Evolutionary conservation across 2,113 vertebrate species (phyloP).

Genomic region (Gobio gobio): DNA sequence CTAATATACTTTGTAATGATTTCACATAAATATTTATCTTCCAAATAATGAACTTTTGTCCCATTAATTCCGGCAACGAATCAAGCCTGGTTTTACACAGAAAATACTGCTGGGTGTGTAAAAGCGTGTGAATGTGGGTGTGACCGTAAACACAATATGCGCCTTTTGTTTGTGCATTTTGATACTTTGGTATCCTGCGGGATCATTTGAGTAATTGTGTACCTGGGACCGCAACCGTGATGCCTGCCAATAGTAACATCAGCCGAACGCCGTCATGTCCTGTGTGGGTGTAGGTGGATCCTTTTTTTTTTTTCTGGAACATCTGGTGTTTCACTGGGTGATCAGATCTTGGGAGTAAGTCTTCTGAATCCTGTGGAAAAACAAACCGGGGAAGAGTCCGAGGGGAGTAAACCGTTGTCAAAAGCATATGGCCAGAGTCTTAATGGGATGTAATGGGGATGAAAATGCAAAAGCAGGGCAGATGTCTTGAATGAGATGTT

Average conservation of each 20-base stretch:
- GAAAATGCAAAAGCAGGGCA: conserved; percentile 58
- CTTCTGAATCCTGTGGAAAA: conserved; percentile 39
- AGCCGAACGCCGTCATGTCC: background rate
- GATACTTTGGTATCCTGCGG: background rate
- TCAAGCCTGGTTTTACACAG: background rate
- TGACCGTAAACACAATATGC: background rate
- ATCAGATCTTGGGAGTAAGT: conserved; percentile 38
- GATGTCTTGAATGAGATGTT: conserved; percentile 39
- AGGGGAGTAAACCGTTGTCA: conserved; percentile 48
- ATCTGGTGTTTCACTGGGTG: conserved; percentile 49
- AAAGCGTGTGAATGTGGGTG: background rate
- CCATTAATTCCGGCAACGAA: background rate
- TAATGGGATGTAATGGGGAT: conserved; percentile 52
- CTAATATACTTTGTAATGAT: background rate
- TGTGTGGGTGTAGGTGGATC: background rate
- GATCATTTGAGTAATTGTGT: background rate
- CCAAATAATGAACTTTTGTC: conserved; percentile 6
- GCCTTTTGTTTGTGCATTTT: conserved; percentile 26
- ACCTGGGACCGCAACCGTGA: background rate
- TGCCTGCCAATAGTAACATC: conserved; percentile 2
- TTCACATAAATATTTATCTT: conserved; percentile 16
- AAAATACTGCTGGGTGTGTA: background rate
- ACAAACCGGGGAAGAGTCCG: conserved; percentile 38
- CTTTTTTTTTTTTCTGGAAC: conserved; percentile 15
- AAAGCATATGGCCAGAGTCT: conserved; percentile 59